These are phyloP conservation scores for Luperina nickerlii DNA, from an alignment of 2,888 invertebrate species.

Conservation along the genomic window DNA sequence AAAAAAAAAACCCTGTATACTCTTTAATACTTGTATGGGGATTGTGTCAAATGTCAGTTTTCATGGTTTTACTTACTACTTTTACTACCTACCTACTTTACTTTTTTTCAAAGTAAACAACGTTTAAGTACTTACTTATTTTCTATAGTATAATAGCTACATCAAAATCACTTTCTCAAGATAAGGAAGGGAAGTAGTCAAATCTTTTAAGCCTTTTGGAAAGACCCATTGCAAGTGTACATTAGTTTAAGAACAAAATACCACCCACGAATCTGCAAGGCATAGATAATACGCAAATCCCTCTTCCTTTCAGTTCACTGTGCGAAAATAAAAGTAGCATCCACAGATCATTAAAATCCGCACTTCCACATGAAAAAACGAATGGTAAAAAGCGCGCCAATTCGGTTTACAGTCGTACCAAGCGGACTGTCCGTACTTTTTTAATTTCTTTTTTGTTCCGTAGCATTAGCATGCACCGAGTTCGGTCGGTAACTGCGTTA, in stretches of 20 bases:
- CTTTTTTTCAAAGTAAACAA: too few species aligned
- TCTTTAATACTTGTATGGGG: too few species aligned
- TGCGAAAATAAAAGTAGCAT: slow-evolving; percentile 44
- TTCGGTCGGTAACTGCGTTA: slow-evolving; percentile 85
- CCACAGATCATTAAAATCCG: slow-evolving; percentile 66
- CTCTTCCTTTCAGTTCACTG: slow-evolving; percentile 19
- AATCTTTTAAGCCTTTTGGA: neutral
- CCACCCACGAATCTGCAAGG: neutral
- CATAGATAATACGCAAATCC: slow-evolving; percentile 39
- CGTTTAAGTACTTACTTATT: neutral
- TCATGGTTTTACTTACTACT: too few species aligned
- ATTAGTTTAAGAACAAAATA: neutral
- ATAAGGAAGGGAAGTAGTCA: neutral
- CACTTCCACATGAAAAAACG: slow-evolving; percentile 59
- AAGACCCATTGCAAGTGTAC: neutral
- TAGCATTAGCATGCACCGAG: slow-evolving; percentile 85
- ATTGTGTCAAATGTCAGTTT: too few species aligned
- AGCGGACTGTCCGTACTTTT: slow-evolving; percentile 71
- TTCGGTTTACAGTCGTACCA: slow-evolving; percentile 76
- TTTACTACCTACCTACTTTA: too few species aligned
- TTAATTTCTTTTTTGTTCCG: slow-evolving; percentile 73
- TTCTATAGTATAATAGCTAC: too few species aligned
- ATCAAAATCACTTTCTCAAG: neutral
- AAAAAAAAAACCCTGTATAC: too few species aligned
- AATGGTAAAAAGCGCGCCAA: slow-evolving; percentile 70